Percentiles rank a stretch among this genome's conserved stretches.
Conservation (phyloP, 1,140 invertebrate species). For the Camponotus vicinus region DNA sequence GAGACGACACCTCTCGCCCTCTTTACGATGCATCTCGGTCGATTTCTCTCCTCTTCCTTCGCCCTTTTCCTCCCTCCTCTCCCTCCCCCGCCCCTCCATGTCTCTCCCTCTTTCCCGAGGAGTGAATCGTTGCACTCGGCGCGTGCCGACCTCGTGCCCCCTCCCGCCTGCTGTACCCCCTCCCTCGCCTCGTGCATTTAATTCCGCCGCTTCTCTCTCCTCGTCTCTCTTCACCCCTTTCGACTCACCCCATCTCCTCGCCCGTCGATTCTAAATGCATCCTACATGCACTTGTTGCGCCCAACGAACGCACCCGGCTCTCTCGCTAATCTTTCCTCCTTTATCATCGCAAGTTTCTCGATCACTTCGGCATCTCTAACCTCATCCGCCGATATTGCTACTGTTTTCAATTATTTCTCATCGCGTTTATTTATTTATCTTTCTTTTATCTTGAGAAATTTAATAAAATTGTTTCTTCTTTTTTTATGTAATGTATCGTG, state of each 20-base stretch:
- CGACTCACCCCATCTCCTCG: conserved; percentile 38
- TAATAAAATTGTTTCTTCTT: background rate
- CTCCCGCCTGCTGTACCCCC: conserved; percentile 68
- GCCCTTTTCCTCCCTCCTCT: background rate
- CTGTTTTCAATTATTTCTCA: background rate
- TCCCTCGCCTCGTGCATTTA: conserved; percentile 74
- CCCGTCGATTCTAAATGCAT: conserved; percentile 60
- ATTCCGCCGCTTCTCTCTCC: conserved; percentile 67
- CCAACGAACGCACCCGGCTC: conserved; percentile 62
- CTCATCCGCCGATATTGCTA: background rate
- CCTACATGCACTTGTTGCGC: conserved; percentile 78
- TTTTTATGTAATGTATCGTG: background rate
- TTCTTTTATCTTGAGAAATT: background rate
- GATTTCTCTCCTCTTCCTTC: conserved; percentile 15
- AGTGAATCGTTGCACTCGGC: conserved; percentile 82
- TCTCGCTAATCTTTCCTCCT: conserved; percentile 45
- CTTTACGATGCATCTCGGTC: conserved; percentile 69
- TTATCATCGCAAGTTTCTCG: background rate
- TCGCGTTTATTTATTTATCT: background rate
- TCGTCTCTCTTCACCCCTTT: conserved; percentile 68
- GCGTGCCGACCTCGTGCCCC: conserved; percentile 83
- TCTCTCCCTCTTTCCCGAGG: conserved; percentile 50
- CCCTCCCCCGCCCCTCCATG: background rate
- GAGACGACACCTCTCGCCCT: conserved; percentile 63
- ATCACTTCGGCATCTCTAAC: background rate